Base-by-base conservation (phyloP, 2,797 vertebrate species). In the Sardinella longiceps region DNA sequence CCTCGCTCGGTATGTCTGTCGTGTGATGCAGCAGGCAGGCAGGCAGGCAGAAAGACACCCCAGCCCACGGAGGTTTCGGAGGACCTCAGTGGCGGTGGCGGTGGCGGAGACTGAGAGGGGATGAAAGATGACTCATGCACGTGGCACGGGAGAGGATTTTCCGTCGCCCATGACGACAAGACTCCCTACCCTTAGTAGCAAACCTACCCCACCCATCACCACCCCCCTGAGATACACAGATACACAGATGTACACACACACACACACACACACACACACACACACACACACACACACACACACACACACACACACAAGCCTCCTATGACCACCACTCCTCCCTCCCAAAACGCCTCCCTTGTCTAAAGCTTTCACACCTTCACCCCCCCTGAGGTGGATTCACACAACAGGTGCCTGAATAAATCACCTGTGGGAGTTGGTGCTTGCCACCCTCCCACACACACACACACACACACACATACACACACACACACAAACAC, bases 381-480 rank as follows among this genome's bases (percentile, higher is more conserved):
- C 50, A 87, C 89, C 91, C 92, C 89, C 93, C 93, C 93, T 91
- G 91, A 92, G 83, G 93, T 91, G 93, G 90, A 92, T 94, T 95
- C 93, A 95, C 94, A 94, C 93, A 94, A 95, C 95, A 95, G 95
- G 95, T 95, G 95, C 93, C 92, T 89, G 91, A 92, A 92, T 91
- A 90, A 89, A 92, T 92, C 93, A 94, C 94, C 94, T 94, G 93
- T 93, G 92, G 93, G 93, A 93, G 92, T 85, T 88, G 90, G 92
- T 93, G 92, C 93, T 94, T 94, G 93, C 83, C 80, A 51, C 74
- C 85, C 77, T 43, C 91, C 91, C 93, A 33, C 63, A 63, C 82
- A 66, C 53, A 39, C 43, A 53, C 63, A 70, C 84, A 81, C 82
- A 85, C 81, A 63, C 92, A 93, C 91, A 82, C 82, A 84, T 77